A percentile compares a stretch with the other conserved stretches of the same genome.
These are phyloP conservation scores for Cerastoderma edule DNA, from an alignment of 2,888 invertebrate genomes.

Conservation along the genomic window DNA sequence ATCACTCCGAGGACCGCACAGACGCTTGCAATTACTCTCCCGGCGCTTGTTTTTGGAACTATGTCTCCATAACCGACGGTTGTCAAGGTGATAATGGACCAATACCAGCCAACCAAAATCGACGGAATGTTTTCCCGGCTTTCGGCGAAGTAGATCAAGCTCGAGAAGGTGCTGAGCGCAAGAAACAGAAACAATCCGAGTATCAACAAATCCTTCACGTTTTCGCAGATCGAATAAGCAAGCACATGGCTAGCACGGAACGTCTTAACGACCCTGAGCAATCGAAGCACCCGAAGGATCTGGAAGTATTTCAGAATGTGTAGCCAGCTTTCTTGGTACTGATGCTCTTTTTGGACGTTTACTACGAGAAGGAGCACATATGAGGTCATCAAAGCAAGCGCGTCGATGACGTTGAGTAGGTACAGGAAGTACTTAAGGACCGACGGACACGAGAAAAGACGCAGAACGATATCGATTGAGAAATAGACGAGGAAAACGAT, in stretches of 20 bases:
- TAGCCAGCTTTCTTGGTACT: slow-evolving; percentile 40
- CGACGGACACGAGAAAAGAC: slow-evolving; percentile 50
- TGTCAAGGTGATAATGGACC: slow-evolving; percentile 64
- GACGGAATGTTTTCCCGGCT: slow-evolving; percentile 28
- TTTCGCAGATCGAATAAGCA: slow-evolving; percentile 43
- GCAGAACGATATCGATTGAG: slow-evolving; percentile 45
- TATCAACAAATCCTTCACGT: slow-evolving; percentile 43
- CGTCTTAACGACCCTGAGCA: slow-evolving; percentile 52
- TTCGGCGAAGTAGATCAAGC: slow-evolving; percentile 59
- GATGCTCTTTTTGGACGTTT: slow-evolving; percentile 26
- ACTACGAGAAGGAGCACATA: slow-evolving; percentile 30
- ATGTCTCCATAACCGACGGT: slow-evolving; percentile 67
- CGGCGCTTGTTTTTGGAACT: slow-evolving; percentile 43
- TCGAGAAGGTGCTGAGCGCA: slow-evolving; percentile 45
- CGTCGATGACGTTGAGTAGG: slow-evolving; percentile 48
- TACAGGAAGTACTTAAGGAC: slow-evolving; percentile 35
- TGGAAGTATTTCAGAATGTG: slow-evolving; percentile 48
- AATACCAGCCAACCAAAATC: slow-evolving; percentile 58
- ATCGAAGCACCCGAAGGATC: slow-evolving; percentile 51
- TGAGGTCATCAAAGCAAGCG: slow-evolving; percentile 37
- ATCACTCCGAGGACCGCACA: slow-evolving; percentile 56
- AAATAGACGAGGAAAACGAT: slow-evolving; percentile 40
- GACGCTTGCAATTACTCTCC: slow-evolving; percentile 41
- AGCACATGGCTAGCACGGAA: slow-evolving; percentile 56
- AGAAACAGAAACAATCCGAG: slow-evolving; percentile 45